Evolutionary conservation across 2,113 vertebrate species (phyloP).

Genomic region (Bagarius yarrelli): DNA sequence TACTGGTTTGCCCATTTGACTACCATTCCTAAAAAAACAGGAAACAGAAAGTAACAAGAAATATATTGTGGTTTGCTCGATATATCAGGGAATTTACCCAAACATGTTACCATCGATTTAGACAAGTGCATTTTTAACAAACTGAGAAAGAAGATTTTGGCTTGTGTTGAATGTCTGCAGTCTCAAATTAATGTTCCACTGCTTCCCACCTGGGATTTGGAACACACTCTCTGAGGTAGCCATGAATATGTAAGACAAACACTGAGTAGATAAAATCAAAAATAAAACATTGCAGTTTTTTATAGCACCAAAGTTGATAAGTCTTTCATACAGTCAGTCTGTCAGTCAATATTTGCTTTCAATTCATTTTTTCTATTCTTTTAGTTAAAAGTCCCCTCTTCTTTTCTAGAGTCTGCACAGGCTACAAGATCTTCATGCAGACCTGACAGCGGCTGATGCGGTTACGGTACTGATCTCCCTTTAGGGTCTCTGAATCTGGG

Average conservation of each 20-base stretch:
- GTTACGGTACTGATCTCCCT: constrained; percentile 81
- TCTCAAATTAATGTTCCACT: constrained; percentile 39
- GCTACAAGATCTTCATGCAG: constrained; percentile 92
- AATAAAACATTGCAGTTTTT: constrained; percentile 40
- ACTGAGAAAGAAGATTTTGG: neutral
- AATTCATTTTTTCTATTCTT: constrained; percentile 30
- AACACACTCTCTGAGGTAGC: constrained; percentile 78
- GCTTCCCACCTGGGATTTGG: constrained; percentile 55
- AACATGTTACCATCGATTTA: neutral
- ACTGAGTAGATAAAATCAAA: constrained; percentile 54
- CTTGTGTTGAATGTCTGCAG: constrained; percentile 18
- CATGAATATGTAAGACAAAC: constrained; percentile 61
- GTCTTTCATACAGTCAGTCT: constrained; percentile 22
- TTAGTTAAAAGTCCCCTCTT: constrained; percentile 32
- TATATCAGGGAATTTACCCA: neutral
- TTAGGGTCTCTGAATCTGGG: constrained; percentile 77
- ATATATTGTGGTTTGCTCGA: neutral
- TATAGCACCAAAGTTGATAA: constrained; percentile 80
- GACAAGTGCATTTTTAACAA: neutral
- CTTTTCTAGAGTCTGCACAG: neutral
- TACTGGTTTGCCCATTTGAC: constrained; percentile 36
- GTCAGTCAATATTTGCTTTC: constrained; percentile 29
- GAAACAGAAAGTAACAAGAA: constrained; percentile 37
- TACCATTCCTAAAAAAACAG: neutral
- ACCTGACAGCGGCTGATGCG: constrained; percentile 94